Base-by-base conservation (phyloP, 2,797 vertebrate species). In the Apogon hyalosoma region DNA sequence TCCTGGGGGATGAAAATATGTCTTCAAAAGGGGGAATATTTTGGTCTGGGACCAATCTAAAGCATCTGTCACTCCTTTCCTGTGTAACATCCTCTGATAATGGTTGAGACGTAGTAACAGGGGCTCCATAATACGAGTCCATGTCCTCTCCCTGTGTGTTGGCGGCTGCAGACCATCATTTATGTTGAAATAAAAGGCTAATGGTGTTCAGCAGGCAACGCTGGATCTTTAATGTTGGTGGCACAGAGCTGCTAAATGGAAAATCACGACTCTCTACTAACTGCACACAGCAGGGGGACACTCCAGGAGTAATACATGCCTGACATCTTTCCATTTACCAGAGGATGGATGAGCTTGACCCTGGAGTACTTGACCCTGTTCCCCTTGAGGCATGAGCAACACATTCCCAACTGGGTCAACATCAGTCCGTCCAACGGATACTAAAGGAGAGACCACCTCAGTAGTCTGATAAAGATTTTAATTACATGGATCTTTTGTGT, bases 311-410 rank as follows among this genome's bases (percentile, higher is more conserved):
- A 56, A 56, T 47, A 64, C 56, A 59, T 67, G 14, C 45, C 49
- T 67, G 72, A 86, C 80, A 73, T 74, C 69, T 75, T 68, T 75
- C 61, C 65, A 47, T 65, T 75, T 66, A 47, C 61, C 31, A 13
- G 55, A 75, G 81, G 70, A 89, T 70, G 75, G 77, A 87, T 77
- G 81, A 64, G 77, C 61, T 75, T 82, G 86, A 88, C 88, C 84
- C 60, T 33, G 11, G 12, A 73, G 75, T 56, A 70, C 88, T 86
- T 78, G 77, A 90, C 48, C 81, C 82, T 73, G 43, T 69, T 80
- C 62, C 39, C 61, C 66, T 78, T 8, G 40, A 57, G 66, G 75
- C 33, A 41, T 65, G 54, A 85, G 73, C 71, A 71, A 48, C 78
- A 70, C 78, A 71, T 86, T 80, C 77, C 69, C 69, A 36, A 5